Evolutionary conservation across 2,113 vertebrate genomes (phyloP).

Genomic region (Benitochromis conjunctus): DNA sequence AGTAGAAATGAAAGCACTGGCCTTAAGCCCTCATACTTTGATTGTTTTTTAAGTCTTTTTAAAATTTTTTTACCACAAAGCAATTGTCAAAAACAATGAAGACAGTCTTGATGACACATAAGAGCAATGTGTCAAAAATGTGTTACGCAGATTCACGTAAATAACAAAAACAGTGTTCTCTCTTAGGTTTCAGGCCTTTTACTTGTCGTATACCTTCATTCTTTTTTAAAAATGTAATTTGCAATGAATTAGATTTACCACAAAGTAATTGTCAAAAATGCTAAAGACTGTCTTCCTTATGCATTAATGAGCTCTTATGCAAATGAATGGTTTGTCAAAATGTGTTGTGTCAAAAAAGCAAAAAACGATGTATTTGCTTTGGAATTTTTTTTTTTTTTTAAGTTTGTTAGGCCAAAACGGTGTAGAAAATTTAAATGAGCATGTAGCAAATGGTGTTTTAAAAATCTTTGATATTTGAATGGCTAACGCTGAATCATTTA

Average conservation of each 20-base stretch:
- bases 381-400: background rate
- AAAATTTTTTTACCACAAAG: background rate
- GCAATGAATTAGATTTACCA: background rate
- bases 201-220: background rate
- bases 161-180: background rate
- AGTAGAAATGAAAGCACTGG: background rate
- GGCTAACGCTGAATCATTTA: background rate
- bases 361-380: background rate
- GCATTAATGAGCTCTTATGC: background rate
- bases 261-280: background rate
- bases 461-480: background rate
- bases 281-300: background rate
- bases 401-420: background rate
- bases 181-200: background rate
- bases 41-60: background rate
- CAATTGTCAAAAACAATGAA: background rate
- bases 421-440: background rate
- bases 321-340: background rate
- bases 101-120: background rate
- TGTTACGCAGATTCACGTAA: background rate
- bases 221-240: too few relatives aligned
- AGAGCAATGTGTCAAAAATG: background rate
- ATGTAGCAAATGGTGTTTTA: background rate
- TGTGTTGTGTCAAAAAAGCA: background rate
- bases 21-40: background rate